Conservation (phyloP, 2,888 invertebrate genomes). For the Ophraella communa region DNA sequence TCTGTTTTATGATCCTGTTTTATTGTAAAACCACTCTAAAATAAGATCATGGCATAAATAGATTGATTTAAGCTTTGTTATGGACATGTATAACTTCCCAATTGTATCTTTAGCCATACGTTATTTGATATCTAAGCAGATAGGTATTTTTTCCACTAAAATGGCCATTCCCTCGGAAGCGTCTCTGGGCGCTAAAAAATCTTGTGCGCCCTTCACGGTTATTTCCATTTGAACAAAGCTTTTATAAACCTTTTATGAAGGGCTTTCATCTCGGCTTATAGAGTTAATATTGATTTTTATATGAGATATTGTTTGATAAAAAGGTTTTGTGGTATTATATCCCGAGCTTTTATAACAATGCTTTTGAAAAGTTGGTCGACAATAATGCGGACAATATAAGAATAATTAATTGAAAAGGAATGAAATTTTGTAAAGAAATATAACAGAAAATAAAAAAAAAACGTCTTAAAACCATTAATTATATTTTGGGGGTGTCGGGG, state of each 20-base stretch:
- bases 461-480: slow-evolving; percentile 1
- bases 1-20: too few species aligned
- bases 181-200: slow-evolving; percentile 27
- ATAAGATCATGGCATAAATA: too few species aligned
- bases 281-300: slow-evolving; percentile 47
- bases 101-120: too few species aligned
- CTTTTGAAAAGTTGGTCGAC: slow-evolving; percentile 33
- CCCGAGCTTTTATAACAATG: slow-evolving; percentile 21
- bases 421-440: slow-evolving; percentile 19
- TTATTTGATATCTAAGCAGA: too few species aligned
- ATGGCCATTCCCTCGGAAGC: too few species aligned
- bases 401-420: slow-evolving; percentile 36
- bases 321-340: slow-evolving; percentile 37
- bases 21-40: too few species aligned
- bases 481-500: neutral
- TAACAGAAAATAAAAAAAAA: slow-evolving; percentile 4
- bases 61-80: too few species aligned
- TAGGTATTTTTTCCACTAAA: too few species aligned
- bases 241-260: slow-evolving; percentile 45
- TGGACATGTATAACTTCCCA: too few species aligned
- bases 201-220: slow-evolving; percentile 36
- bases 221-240: slow-evolving; percentile 46
- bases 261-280: slow-evolving; percentile 39
- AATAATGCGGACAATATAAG: slow-evolving; percentile 27
- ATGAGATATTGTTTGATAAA: slow-evolving; percentile 42